Evolutionary conservation across 2,888 invertebrate genomes (phyloP).

Genomic region (Agonum fuliginosum): DNA sequence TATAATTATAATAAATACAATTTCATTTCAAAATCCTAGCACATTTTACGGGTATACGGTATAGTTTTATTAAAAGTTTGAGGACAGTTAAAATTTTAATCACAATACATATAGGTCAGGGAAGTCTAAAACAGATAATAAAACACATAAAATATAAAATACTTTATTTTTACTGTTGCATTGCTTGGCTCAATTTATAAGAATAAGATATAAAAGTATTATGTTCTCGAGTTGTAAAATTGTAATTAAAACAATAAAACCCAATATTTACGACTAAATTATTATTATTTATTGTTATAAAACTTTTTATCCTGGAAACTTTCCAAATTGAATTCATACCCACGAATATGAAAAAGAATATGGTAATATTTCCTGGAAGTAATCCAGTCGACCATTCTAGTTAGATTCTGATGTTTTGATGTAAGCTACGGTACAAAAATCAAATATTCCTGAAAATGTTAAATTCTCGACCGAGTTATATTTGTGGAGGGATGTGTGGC

Average conservation of each 20-base stretch:
- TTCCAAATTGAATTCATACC: constrained; percentile 18
- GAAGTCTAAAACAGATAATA: no score
- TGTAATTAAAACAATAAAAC: constrained; percentile 7
- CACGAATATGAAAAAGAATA: not conserved
- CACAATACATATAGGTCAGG: no score
- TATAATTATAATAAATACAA: no score
- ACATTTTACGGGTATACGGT: no score
- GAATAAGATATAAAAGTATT: no score
- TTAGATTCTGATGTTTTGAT: not conserved
- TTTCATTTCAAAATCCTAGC: no score
- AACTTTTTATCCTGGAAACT: constrained; percentile 22
- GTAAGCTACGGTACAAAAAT: not conserved
- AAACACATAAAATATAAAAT: no score
- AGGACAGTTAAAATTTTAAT: no score
- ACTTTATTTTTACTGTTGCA: no score
- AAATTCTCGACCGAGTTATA: not conserved
- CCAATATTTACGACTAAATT: not conserved
- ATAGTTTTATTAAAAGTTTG: no score
- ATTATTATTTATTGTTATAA: not conserved
- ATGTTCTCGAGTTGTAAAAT: no score
- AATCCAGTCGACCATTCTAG: constrained; percentile 3
- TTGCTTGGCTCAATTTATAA: no score
- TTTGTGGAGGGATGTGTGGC: not conserved
- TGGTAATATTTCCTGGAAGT: constrained; percentile 11
- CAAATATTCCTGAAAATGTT: not conserved